phyloP scores from a whole-genome alignment of 2,797 vertebrate genomes.

The Pantherophis alleghaniensis region DNA sequence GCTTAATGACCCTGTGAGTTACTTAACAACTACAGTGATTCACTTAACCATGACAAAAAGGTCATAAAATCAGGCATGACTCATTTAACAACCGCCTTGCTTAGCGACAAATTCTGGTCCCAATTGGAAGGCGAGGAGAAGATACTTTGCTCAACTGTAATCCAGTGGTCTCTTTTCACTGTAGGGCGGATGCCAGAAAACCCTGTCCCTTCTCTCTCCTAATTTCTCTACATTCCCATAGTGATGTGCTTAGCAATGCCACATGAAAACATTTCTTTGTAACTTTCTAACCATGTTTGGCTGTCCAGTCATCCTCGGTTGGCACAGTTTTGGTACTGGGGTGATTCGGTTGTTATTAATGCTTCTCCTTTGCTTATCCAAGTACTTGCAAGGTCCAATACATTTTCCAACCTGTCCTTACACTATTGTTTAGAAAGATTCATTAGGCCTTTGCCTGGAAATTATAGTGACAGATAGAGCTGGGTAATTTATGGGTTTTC shows the following conservation, averaged over 20 bases:
- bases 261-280: not conserved
- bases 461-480: constrained; percentile 66
- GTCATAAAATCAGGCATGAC: not conserved
- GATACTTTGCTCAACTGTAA: not conserved
- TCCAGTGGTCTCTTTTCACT: not conserved
- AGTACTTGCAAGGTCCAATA: constrained; percentile 67
- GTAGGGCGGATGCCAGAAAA: not conserved
- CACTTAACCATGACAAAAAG: not conserved
- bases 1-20: not conserved
- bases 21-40: not conserved
- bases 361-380: constrained; percentile 62
- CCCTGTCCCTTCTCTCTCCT: not conserved
- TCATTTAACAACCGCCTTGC: not conserved
- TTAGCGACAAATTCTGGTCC: not conserved
- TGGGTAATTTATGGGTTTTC: constrained; percentile 68
- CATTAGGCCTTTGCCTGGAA: constrained; percentile 68
- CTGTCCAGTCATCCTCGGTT: not conserved
- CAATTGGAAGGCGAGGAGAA: not conserved
- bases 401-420: constrained; percentile 65
- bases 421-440: constrained; percentile 70
- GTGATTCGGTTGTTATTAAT: constrained; percentile 60
- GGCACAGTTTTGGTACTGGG: constrained; percentile 6
- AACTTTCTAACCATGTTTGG: constrained; percentile 4
- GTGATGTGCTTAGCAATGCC: not conserved
- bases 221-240: not conserved